A percentile compares a stretch with the other conserved stretches of the same genome.
Evolutionary conservation across 2,797 vertebrate species (phyloP).

Genomic region (Muscicapa comitata): DNA sequence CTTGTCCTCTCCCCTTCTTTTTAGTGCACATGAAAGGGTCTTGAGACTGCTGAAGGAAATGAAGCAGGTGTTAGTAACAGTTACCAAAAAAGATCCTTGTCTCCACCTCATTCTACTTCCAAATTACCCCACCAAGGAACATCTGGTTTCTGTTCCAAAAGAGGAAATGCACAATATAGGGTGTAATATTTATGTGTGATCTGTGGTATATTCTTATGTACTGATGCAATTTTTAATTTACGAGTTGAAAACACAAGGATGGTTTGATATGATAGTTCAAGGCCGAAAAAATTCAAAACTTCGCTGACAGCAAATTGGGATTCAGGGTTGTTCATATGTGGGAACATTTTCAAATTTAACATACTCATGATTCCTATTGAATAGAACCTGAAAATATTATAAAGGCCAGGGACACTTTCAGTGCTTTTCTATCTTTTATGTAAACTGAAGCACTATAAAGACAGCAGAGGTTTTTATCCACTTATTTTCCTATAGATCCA

Average conservation of each 20-base stretch:
- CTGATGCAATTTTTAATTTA: not conserved
- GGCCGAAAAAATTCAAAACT: not conserved
- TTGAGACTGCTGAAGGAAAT: slow-evolving; percentile 9
- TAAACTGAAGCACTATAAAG: not conserved
- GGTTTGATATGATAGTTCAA: not conserved
- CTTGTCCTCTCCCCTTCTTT: not conserved
- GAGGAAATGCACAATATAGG: not conserved
- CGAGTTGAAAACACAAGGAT: not conserved
- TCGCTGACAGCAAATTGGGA: not conserved
- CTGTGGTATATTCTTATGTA: not conserved
- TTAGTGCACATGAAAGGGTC: slow-evolving; percentile 5
- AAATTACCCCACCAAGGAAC: slow-evolving; percentile 17
- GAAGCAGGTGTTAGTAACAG: slow-evolving; percentile 49
- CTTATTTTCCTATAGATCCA: not conserved
- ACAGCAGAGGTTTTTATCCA: not conserved
- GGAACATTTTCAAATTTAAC: not conserved
- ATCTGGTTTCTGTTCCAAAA: slow-evolving; percentile 60
- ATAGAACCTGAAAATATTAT: not conserved
- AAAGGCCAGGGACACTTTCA: not conserved
- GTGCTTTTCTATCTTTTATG: not conserved
- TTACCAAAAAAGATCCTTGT: slow-evolving; percentile 38
- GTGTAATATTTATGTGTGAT: not conserved
- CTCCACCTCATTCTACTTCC: not conserved
- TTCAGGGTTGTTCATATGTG: not conserved
- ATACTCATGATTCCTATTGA: not conserved